phyloP scores from a whole-genome alignment of 2,113 vertebrate genomes.

The Alces alces region DNA sequence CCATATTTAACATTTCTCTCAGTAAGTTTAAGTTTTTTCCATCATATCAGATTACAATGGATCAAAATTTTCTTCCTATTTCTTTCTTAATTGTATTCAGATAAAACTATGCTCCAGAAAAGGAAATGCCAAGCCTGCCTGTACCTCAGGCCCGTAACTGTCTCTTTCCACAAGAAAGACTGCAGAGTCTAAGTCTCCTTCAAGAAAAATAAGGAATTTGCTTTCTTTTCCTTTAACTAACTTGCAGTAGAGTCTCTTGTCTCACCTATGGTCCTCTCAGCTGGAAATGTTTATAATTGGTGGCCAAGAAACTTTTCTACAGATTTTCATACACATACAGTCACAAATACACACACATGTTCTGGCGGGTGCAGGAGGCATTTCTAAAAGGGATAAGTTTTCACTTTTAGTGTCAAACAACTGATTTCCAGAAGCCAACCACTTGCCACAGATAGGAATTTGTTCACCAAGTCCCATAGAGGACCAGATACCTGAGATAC shows the following conservation, averaged over 20 bases:
- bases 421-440: background rate
- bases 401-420: background rate
- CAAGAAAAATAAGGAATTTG: background rate
- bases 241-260: background rate
- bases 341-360: background rate
- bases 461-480: background rate
- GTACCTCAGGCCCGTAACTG: background rate
- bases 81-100: background rate
- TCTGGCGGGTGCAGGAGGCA: rapidly evolving
- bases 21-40: background rate
- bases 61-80: background rate
- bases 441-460: background rate
- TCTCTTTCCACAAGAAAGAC: background rate
- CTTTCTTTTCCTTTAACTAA: background rate
- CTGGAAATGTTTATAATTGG: background rate
- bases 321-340: background rate
- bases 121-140: background rate
- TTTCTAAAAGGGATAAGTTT: background rate
- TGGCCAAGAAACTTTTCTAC: background rate
- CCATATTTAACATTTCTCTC: background rate
- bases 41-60: background rate
- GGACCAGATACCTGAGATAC: background rate
- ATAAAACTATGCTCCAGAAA: background rate
- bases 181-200: background rate
- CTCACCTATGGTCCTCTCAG: background rate